Conservation (phyloP, 1,140 invertebrate genomes). For the Drosophila baimaii region DNA sequence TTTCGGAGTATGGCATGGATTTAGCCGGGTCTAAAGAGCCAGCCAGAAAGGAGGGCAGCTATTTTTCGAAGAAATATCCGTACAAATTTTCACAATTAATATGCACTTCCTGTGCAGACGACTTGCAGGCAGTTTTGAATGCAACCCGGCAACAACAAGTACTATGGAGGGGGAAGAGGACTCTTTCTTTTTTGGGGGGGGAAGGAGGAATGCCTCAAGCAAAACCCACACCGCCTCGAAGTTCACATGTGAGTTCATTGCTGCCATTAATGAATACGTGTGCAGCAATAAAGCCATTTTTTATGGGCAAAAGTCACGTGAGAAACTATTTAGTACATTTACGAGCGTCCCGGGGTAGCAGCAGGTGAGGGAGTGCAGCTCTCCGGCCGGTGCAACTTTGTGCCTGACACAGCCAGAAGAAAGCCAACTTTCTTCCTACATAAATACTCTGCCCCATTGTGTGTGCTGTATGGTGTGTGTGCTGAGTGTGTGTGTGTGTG, state of each 20-base stretch:
- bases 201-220: slow-evolving; percentile 26
- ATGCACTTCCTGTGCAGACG: slow-evolving; percentile 82
- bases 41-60: slow-evolving; percentile 48
- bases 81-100: slow-evolving; percentile 83
- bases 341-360: slow-evolving; percentile 15
- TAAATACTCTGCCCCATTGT: slow-evolving; percentile 44
- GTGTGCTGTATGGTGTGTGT: not conserved
- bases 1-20: slow-evolving; percentile 15
- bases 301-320: slow-evolving; percentile 80
- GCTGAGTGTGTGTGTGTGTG: not conserved
- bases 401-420: slow-evolving; percentile 76
- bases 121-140: slow-evolving; percentile 70
- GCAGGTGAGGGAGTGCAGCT: slow-evolving; percentile 16
- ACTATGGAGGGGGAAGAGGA: slow-evolving; percentile 5
- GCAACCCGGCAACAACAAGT: slow-evolving; percentile 54
- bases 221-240: slow-evolving; percentile 20
- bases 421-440: slow-evolving; percentile 75
- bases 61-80: slow-evolving; percentile 77
- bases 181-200: not conserved
- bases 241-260: slow-evolving; percentile 80
- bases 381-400: slow-evolving; percentile 63
- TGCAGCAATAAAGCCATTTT: slow-evolving; percentile 82
- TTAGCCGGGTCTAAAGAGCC: slow-evolving; percentile 22
- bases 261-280: slow-evolving; percentile 83
- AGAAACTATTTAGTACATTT: slow-evolving; percentile 82